Base-by-base conservation (phyloP, 2,888 invertebrate species). In the Sphaerophoria rueppellii region DNA sequence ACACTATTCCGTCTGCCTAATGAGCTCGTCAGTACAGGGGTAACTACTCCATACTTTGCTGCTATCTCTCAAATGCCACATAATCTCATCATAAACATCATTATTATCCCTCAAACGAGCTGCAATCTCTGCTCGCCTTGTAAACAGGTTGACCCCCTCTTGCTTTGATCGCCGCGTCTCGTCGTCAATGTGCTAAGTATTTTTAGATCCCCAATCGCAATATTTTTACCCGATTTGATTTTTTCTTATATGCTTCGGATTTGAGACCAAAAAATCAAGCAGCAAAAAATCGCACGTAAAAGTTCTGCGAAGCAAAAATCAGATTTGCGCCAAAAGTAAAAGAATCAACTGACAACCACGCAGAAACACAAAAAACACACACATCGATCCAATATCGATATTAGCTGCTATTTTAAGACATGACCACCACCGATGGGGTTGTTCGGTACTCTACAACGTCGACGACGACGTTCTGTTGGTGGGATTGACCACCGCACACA, bases 361-460 rank as follows among this genome's bases (percentile, higher is more conserved):
- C 50, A 35, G 16, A 57, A n/a, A 76, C 70, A 60, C 63, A 14
- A 37, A 55, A 40, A 55, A 52, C 61, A 52, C 46, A 79, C n/a
- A 48, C 55, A 24, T 12, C 43, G 43, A 7, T 40, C 6, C 40
- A 40, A 40, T 40, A 40, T 40, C 55, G 40, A 12, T 46, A 5
- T 37, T 71, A 65, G 77, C 57, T 78, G 63, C 86, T 86, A 86
- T 86, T 86, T 86, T 86, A 65, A 82, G 86, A 86, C 74, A 82
- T 86, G 86, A 85, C 81, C 81, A 85, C 81, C 81, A 80, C 67
- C 76, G 83, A 81, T 81, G 85, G 85, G 85, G 85, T 70, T 76
- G 85, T 72, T 73, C 72, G 61, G 61, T 77, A 73, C 77, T 2
- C 24, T 2, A 24, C 24, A 24, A 24, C 24, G 24, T 24, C 24